These are phyloP conservation scores for Formica selysi DNA, from an alignment of 1,140 invertebrate genomes.

Conservation along the genomic window DNA sequence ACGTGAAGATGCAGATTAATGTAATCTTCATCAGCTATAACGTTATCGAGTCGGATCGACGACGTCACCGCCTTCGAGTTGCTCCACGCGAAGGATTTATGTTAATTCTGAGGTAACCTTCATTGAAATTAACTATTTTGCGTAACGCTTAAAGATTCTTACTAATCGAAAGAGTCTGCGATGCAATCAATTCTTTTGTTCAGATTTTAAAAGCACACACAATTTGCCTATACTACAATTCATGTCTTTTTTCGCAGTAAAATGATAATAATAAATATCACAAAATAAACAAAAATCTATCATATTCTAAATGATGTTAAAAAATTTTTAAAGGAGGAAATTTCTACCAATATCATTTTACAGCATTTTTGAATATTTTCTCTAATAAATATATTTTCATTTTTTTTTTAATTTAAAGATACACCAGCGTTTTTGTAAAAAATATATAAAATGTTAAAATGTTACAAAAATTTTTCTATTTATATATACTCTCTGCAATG, in stretches of 20 bases:
- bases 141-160: conserved; percentile 45
- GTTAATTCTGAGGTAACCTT: conserved; percentile 67
- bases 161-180: neutral
- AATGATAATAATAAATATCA: conserved; percentile 22
- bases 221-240: neutral
- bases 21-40: conserved; percentile 48
- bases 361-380: neutral
- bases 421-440: neutral
- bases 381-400: neutral
- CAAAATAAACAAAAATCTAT: neutral
- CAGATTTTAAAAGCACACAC: neutral
- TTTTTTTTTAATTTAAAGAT: neutral
- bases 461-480: neutral
- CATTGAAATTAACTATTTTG: conserved; percentile 54
- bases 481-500: too few relatives aligned
- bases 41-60: conserved; percentile 64
- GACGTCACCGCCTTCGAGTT: conserved; percentile 60
- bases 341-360: neutral
- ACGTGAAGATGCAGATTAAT: conserved; percentile 60
- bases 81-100: conserved; percentile 64
- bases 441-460: neutral
- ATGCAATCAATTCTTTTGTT: neutral
- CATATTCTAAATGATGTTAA: neutral
- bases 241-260: neutral
- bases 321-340: neutral